Evolutionary conservation across 2,113 vertebrate species (phyloP).

Genomic region (Dolichallabes microphthalmus): DNA sequence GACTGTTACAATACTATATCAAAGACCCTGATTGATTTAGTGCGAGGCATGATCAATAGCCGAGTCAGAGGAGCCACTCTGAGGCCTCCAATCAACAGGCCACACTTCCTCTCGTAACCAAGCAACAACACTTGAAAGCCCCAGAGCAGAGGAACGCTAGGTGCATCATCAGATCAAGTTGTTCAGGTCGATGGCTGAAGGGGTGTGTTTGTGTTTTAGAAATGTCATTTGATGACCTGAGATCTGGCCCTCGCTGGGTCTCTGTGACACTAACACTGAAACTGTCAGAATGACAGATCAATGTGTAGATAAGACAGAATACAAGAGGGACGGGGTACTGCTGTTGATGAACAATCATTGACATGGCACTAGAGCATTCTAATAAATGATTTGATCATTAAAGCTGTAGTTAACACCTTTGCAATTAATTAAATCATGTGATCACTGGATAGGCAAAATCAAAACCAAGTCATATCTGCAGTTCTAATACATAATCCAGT

Average conservation of each 20-base stretch:
- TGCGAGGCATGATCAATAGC: slow-evolving; percentile 48
- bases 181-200: slow-evolving; percentile 31
- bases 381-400: not conserved
- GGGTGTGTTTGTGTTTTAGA: slow-evolving; percentile 40
- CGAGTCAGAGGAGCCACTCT: slow-evolving; percentile 46
- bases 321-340: not conserved
- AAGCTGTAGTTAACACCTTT: not conserved
- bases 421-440: not conserved
- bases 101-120: slow-evolving; percentile 48
- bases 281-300: slow-evolving; percentile 47
- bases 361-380: not conserved
- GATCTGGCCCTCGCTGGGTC: slow-evolving; percentile 33
- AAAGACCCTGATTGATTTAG: slow-evolving; percentile 51
- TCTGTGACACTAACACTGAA: slow-evolving; percentile 9
- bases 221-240: slow-evolving; percentile 47
- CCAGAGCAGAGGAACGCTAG: slow-evolving; percentile 19
- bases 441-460: not conserved
- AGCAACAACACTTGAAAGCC: slow-evolving; percentile 48
- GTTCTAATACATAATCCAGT: not conserved
- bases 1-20: slow-evolving; percentile 44
- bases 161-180: slow-evolving; percentile 34
- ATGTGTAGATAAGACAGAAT: slow-evolving; percentile 28
- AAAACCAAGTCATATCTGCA: not conserved
- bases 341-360: not conserved
- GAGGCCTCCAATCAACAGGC: slow-evolving; percentile 44